Evolutionary conservation across 2,888 invertebrate species (phyloP).

Genomic region (Mesorhabditis spiculigera): DNA sequence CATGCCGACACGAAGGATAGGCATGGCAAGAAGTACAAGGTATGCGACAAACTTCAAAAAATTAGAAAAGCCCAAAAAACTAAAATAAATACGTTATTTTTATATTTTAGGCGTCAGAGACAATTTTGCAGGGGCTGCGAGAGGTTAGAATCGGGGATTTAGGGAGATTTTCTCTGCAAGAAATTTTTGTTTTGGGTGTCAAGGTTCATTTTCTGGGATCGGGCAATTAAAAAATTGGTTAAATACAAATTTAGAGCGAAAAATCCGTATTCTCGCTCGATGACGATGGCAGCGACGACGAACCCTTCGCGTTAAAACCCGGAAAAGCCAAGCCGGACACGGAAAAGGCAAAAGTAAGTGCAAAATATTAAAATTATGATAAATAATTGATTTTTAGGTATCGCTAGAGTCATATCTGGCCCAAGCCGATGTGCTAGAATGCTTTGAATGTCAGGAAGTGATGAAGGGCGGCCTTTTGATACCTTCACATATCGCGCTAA

Average conservation of each 20-base stretch:
- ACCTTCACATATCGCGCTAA: slow-evolving; percentile 43
- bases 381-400: not conserved
- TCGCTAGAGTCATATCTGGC: not conserved
- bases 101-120: too few relatives aligned
- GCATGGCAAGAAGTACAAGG: slow-evolving; percentile 17
- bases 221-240: not conserved
- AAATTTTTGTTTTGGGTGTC: too few relatives aligned
- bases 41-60: not conserved
- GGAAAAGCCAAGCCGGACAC: slow-evolving; percentile 17
- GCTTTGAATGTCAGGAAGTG: slow-evolving; percentile 87
- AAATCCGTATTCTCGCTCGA: slow-evolving; percentile 38
- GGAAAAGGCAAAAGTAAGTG: slow-evolving; percentile 26
- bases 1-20: slow-evolving; percentile 15
- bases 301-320: slow-evolving; percentile 7
- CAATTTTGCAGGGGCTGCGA: too few relatives aligned
- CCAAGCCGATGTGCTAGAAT: slow-evolving; percentile 78
- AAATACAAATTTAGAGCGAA: slow-evolving; percentile 63
- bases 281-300: slow-evolving; percentile 29
- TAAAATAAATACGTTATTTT: too few relatives aligned
- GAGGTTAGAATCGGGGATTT: too few relatives aligned
- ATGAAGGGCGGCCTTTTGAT: slow-evolving; percentile 61
- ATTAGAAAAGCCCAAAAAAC: too few relatives aligned
- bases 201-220: too few relatives aligned
- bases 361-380: not conserved
- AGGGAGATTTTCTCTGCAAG: too few relatives aligned